Evolutionary conservation across 2,888 invertebrate species (phyloP), one percentile per base, ranked within the genome.

Genomic region (Parnassius glacialis): DNA sequence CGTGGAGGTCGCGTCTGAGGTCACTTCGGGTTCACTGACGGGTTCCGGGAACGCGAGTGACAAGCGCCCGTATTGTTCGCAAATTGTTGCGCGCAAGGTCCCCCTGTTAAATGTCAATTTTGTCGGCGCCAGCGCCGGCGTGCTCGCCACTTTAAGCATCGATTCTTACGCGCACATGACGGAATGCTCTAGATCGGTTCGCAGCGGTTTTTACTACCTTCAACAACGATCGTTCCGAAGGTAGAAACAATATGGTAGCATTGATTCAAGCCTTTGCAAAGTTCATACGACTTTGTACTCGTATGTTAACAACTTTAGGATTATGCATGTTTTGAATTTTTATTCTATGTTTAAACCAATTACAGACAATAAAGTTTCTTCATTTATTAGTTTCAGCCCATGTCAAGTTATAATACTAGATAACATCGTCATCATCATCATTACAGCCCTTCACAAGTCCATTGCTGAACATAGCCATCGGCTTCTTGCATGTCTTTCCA

Each of bases 31-130:
- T 74, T 72, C 71, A 71, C 68, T 41, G 44, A 53, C 72, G 74
- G 80, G 85, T 87, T 88, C 88, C 89, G 87, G 89, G 87, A 90
- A 83, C 79, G 80, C 76, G 71, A 72, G 80, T 81, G 85, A 86
- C 86, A 84, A 87, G 88, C 85, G 84, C 83, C 80, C 85, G 85
- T 86, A 87, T 87, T 82, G 83, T 80, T 79, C 74, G 74, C 72
- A 71, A 74, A 73, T 72, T 73, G 73, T 67, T 69, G 64, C 70
- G 69, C 66, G 73, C 73, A 89, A 89, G 88, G 88, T 83, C 84
- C 79, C 74, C 59, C 64, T 79, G 78, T 76, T 81, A 89, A 90
- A 90, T 90, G 89, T 88, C 89, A 90, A 73, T 74, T 77, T 74
- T 70, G 71, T 67, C 74, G 83, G 80, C 84, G 84, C 81, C 81